Evolutionary conservation across 2,888 invertebrate species (phyloP), one percentile per base, ranked within the genome.

Genomic region (Tortrix viridana): DNA sequence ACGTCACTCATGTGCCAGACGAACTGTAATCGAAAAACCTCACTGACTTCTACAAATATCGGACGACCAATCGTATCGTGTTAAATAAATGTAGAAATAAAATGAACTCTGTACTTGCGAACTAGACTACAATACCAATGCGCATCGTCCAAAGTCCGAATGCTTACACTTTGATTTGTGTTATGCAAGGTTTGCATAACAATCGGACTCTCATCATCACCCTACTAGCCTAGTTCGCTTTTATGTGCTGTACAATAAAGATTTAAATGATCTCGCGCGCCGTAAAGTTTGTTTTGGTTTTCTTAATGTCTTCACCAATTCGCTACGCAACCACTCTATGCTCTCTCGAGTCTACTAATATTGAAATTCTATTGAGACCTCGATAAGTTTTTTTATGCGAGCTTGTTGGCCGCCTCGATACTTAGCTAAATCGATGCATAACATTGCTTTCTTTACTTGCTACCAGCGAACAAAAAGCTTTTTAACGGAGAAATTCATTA

Each of bases 141-240:
- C 32, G 32, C 32, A 7, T 32, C 32, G 58, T 41, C 4, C 53
- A 53, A 63, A 63, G 58, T 63, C 41, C 53, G 46, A 46, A 58
- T 58, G 14, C 14, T 23, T 62, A 37, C 37, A 57, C 57, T 63
- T 57, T 56, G 52, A 53, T 53, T 58, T 57, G 46, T 47, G 46
- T 63, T 58, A 56, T 58, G 57, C 57, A 48, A 52, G 57, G 53
- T 57, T 62, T 53, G 53, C 53, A 63, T 53, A 53, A 50, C 47
- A 43, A 20, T 23, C 49, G 12, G 47, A 47, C 46, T n/a, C 52
- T 52, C 57, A 38, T 52, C 57, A 38, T 55, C 55, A 43, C 19
- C 50, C 41, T 7, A 41, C 32, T 53, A 53, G 52, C 46, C 48
- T 47, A 58, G 53, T 43, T 20, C 9, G 22, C 32, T n/a, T 57